These are phyloP conservation scores for Acipenser transmontanus DNA, from an alignment of 2,797 vertebrate species.

Conservation along the genomic window DNA sequence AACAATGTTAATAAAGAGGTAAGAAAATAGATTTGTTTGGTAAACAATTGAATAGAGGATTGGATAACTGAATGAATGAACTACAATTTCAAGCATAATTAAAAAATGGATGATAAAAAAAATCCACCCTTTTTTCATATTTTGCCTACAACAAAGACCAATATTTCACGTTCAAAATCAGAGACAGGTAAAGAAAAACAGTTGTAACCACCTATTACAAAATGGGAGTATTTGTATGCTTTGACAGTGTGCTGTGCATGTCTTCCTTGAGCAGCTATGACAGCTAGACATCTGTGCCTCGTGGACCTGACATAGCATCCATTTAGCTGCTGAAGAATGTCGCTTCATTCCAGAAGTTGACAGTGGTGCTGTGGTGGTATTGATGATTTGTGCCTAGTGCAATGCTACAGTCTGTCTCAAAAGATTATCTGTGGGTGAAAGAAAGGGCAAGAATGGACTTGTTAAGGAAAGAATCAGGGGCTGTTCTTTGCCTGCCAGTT, in stretches of 20 bases:
- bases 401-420: not conserved
- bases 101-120: no score
- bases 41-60: no score
- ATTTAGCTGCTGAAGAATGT: slow-evolving; percentile 4
- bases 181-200: no score
- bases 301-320: not conserved
- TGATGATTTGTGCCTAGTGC: not conserved
- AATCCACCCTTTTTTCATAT: no score
- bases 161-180: no score
- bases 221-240: not conserved
- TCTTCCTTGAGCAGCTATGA: not conserved
- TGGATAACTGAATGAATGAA: no score
- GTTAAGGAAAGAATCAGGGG: not conserved
- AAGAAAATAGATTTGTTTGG: no score
- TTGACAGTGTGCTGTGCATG: not conserved
- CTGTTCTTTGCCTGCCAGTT: not conserved
- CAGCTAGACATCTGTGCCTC: slow-evolving; percentile 1
- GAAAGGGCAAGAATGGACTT: not conserved
- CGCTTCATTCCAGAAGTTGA: not conserved
- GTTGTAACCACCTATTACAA: not conserved
- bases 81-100: no score
- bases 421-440: not conserved
- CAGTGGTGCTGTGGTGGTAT: not conserved
- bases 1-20: no score
- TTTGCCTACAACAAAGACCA: no score